A percentile compares a stretch with the other conserved stretches of the same genome.
Evolutionary conservation across 1,140 invertebrate species (phyloP).

Genomic region (Papilio polyxenes): DNA sequence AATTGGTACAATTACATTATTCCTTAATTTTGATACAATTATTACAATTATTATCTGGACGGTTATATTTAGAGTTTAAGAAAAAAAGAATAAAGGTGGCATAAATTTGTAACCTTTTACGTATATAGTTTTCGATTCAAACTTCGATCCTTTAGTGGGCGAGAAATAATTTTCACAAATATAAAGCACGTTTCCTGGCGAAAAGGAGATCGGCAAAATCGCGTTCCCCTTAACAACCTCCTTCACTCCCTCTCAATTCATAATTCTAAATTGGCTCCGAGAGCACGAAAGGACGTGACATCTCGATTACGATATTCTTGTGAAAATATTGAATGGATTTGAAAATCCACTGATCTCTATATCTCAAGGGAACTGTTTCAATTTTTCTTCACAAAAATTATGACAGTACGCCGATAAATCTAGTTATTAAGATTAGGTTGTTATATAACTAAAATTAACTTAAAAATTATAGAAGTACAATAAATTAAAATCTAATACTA

Average conservation of each 20-base stretch:
- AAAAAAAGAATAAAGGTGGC: no score
- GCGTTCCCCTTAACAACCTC: slow-evolving; percentile 20
- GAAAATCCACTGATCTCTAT: slow-evolving; percentile 30
- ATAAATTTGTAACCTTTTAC: background rate
- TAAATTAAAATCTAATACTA: no score
- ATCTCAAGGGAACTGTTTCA: slow-evolving; percentile 31
- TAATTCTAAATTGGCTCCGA: slow-evolving; percentile 34
- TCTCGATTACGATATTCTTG: slow-evolving; percentile 37
- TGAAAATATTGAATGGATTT: slow-evolving; percentile 39
- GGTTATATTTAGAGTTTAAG: no score
- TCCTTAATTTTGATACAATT: no score
- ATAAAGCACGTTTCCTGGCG: slow-evolving; percentile 11
- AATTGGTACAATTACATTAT: no score
- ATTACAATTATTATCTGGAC: no score
- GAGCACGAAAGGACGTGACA: slow-evolving; percentile 37
- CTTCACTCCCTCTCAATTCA: slow-evolving; percentile 34
- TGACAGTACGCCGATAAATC: background rate
- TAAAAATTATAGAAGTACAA: background rate
- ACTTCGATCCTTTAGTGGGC: background rate
- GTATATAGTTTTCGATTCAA: background rate
- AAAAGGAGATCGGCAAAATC: slow-evolving; percentile 16
- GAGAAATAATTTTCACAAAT: background rate
- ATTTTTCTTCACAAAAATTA: slow-evolving; percentile 19
- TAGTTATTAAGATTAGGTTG: background rate
- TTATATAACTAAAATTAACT: background rate